These are phyloP conservation scores for Acrossocheilus wenchowensis DNA, from an alignment of 2,797 vertebrate genomes.

Conservation along the genomic window DNA sequence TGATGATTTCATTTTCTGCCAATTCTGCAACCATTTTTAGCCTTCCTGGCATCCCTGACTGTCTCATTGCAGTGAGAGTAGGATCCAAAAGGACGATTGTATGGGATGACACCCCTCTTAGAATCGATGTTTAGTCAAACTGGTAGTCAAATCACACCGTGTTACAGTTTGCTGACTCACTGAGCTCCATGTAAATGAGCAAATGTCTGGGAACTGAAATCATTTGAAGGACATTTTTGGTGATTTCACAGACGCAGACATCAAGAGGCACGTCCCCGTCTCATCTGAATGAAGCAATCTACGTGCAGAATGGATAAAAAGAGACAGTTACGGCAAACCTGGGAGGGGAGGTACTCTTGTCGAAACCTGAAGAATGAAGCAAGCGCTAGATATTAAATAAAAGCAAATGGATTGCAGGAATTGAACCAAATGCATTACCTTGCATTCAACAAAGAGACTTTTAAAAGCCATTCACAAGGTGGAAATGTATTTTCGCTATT, in stretches of 20 bases:
- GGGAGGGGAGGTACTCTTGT: slow-evolving; percentile 23
- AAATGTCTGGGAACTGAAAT: slow-evolving; percentile 28
- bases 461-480: slow-evolving; percentile 56
- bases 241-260: slow-evolving; percentile 20
- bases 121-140: slow-evolving; percentile 2
- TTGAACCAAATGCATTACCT: slow-evolving; percentile 58
- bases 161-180: slow-evolving; percentile 13
- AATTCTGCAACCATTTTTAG: neutral
- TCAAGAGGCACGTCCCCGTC: neutral
- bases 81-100: neutral
- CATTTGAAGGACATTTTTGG: slow-evolving; percentile 32
- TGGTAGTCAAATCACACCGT: neutral
- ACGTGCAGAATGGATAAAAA: neutral
- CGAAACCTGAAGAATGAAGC: slow-evolving; percentile 33
- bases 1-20: slow-evolving; percentile 16
- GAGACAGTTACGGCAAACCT: neutral
- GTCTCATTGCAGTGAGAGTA: neutral
- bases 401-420: slow-evolving; percentile 61
- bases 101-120: neutral
- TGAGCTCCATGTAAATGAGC: slow-evolving; percentile 8
- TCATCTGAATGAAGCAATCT: slow-evolving; percentile 26
- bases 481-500: slow-evolving; percentile 51
- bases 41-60: neutral
- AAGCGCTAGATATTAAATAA: slow-evolving; percentile 45
- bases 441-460: slow-evolving; percentile 54